phyloP scores from a whole-genome alignment of 2,113 vertebrate species.

The Maccullochella peelii region DNA sequence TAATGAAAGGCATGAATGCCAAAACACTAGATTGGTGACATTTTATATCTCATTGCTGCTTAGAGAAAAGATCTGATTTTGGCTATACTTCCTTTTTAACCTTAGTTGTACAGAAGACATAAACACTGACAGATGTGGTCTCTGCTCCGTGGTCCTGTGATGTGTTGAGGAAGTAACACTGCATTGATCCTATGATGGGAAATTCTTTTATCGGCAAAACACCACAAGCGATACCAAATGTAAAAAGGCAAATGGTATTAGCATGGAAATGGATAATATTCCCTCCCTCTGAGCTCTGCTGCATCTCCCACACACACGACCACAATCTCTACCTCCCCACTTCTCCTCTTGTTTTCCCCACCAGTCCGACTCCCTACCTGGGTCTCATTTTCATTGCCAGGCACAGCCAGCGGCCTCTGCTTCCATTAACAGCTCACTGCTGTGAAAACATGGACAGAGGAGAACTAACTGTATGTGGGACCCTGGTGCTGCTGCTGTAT shows the following conservation, averaged over 20 bases:
- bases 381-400: constrained; percentile 48
- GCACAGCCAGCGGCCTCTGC: constrained; percentile 41
- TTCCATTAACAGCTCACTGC: constrained; percentile 58
- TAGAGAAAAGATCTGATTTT: neutral
- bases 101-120: neutral
- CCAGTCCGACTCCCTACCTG: constrained; percentile 41
- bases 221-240: constrained; percentile 17
- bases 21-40: neutral
- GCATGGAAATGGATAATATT: constrained; percentile 38
- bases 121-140: neutral
- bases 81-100: neutral
- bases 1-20: neutral
- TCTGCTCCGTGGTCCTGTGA: neutral
- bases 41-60: neutral
- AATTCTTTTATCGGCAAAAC: constrained; percentile 21
- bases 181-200: constrained; percentile 9
- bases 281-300: constrained; percentile 43
- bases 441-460: constrained; percentile 50
- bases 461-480: constrained; percentile 2
- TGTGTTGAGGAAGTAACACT: neutral
- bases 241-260: constrained; percentile 27
- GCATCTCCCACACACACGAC: neutral
- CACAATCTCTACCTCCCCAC: neutral
- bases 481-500: neutral
- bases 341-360: constrained; percentile 23